Evolutionary conservation across 2,113 vertebrate species (phyloP).

Genomic region (Onychostruthus taczanowskii): DNA sequence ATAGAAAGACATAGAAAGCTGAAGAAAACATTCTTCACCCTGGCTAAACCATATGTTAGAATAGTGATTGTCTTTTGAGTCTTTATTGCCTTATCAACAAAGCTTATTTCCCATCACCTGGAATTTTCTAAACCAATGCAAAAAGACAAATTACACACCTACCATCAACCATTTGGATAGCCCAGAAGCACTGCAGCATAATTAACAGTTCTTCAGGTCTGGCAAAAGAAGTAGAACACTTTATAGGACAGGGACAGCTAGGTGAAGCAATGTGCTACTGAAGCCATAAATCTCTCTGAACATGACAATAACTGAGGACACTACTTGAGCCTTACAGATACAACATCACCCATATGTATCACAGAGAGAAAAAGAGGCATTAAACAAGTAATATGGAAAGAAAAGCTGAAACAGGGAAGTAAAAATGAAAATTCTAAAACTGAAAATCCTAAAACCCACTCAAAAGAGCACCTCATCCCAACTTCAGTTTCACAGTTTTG

Average conservation of each 20-base stretch:
- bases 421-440: neutral
- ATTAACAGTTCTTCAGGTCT: slow-evolving; percentile 53
- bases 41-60: neutral
- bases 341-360: neutral
- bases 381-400: neutral
- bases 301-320: neutral
- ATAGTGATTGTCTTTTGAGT: neutral
- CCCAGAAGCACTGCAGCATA: slow-evolving; percentile 56
- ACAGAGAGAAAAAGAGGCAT: neutral
- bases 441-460: neutral
- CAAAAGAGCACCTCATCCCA: neutral
- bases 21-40: neutral
- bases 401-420: neutral
- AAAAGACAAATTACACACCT: slow-evolving; percentile 58
- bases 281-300: neutral
- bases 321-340: neutral
- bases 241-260: slow-evolving; percentile 42
- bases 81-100: neutral
- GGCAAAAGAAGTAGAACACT: slow-evolving; percentile 48
- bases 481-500: neutral
- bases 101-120: neutral
- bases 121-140: slow-evolving; percentile 43
- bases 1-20: neutral
- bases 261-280: neutral
- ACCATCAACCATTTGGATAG: slow-evolving; percentile 55